A percentile compares a stretch with the other conserved stretches of the same genome.
Conservation (phyloP, 1,140 invertebrate species). For the Apocrypta bakeri region DNA sequence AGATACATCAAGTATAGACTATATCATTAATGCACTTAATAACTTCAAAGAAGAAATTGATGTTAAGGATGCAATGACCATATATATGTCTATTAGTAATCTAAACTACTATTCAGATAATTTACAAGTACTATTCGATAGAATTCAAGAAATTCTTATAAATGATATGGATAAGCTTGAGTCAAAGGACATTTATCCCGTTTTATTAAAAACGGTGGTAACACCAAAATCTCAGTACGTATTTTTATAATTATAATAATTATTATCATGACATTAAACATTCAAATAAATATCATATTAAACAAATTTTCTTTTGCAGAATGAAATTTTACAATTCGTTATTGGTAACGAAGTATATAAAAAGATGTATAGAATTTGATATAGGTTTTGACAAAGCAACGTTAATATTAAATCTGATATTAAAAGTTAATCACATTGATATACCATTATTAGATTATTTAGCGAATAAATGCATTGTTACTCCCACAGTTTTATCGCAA, state of each 20-base stretch:
- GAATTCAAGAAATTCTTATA: background rate
- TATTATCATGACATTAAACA: background rate
- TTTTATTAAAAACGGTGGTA: background rate
- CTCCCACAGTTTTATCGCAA: slow-evolving; percentile 8
- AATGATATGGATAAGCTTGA: background rate
- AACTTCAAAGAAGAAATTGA: background rate
- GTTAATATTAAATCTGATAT: background rate
- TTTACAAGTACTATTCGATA: background rate
- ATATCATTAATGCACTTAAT: slow-evolving; percentile 11
- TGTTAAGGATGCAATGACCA: background rate
- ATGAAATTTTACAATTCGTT: slow-evolving; percentile 77
- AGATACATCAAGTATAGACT: background rate
- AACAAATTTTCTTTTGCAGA: slow-evolving; percentile 50
- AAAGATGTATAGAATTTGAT: slow-evolving; percentile 49
- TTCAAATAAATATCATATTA: background rate
- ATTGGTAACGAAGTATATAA: slow-evolving; percentile 72
- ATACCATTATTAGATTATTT: slow-evolving; percentile 41
- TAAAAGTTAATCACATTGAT: slow-evolving; percentile 33
- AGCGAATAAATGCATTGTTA: background rate
- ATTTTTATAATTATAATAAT: slow-evolving; percentile 13
- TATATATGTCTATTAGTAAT: background rate
- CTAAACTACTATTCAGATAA: background rate
- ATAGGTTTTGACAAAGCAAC: background rate
- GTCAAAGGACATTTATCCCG: background rate
- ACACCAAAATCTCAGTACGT: background rate